Evolutionary conservation across 2,797 vertebrate species (phyloP), one percentile per base, ranked within the genome.

Genomic region (Tangara arthus): DNA sequence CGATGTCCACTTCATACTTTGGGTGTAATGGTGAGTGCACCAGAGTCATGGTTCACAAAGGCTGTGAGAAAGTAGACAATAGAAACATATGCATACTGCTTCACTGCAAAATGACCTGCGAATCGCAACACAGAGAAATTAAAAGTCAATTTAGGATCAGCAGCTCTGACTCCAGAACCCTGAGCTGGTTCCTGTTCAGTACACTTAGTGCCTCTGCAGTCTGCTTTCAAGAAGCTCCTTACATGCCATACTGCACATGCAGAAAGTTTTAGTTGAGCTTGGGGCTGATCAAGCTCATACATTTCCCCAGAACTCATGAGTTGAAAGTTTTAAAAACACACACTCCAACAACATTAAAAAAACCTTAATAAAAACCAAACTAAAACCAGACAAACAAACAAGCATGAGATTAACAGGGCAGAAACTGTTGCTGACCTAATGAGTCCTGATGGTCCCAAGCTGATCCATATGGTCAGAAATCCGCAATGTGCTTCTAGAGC

Each of bases 401-500:
- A 91, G 15, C 20, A 57, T n/a, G 68, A 82, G 34, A 14, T 57
- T 80, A 91, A 85, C 7, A 34, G 24, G 24, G 27, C 34, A 66
- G 9, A 73, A 91, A 64, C 13, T 19, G 15, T 1, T 59, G 9
- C 15, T 66, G 70, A 80, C n/a, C 30, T 64, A 56, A 26, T 1
- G 11, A 80, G 34, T 14, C 34, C 39, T 26, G 37, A 37, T 60
- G 17, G 42, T 87, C 41, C 9, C 56, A 79, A 27, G 52, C 9
- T 34, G 28, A 89, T 56, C 21, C 15, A 5, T 39, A 18, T 4
- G 17, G 19, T 73, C 71, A 89, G 59, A 52, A 41, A 72, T 2
- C 21, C 0, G 0, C 46, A 61, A 26, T 0, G 0, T 0, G 0
- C 32, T 91, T 71, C 35, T 56, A 73, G 52, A 91, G 34, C 24